A percentile compares a stretch with the other conserved stretches of the same genome.
Conservation (phyloP, 2,797 vertebrate species). For the Acanthurus leucopareius region DNA sequence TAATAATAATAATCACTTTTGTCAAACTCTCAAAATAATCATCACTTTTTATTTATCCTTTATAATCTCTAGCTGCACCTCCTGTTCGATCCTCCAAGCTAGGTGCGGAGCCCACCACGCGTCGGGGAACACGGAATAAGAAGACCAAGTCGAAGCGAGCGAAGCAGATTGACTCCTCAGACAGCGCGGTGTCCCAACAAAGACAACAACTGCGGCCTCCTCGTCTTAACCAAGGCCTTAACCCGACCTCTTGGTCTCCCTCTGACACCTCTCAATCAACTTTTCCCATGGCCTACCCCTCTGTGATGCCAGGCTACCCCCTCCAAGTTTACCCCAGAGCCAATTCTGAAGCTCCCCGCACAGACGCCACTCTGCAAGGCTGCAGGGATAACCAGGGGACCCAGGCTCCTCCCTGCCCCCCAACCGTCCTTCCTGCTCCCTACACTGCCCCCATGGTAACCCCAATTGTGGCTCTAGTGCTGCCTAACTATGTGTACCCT, state of each 20-base stretch:
- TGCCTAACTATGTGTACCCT: slow-evolving; percentile 90
- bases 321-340: slow-evolving; percentile 88
- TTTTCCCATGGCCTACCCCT: slow-evolving; percentile 87
- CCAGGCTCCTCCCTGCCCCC: slow-evolving; percentile 74
- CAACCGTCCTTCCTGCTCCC: slow-evolving; percentile 75
- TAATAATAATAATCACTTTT: neutral
- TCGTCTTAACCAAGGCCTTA: slow-evolving; percentile 83
- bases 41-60: neutral
- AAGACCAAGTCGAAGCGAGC: slow-evolving; percentile 91
- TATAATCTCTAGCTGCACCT: slow-evolving; percentile 59
- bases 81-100: slow-evolving; percentile 77
- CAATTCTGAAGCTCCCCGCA: slow-evolving; percentile 60
- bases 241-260: slow-evolving; percentile 89
- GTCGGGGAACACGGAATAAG: slow-evolving; percentile 85
- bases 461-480: slow-evolving; percentile 90
- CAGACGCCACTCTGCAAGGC: slow-evolving; percentile 71
- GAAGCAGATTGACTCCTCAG: slow-evolving; percentile 89
- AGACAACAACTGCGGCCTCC: slow-evolving; percentile 81
- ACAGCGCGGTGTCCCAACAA: slow-evolving; percentile 86
- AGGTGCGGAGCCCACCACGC: slow-evolving; percentile 72
- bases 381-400: slow-evolving; percentile 78
- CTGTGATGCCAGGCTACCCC: slow-evolving; percentile 88
- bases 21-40: slow-evolving; percentile 2
- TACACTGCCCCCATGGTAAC: slow-evolving; percentile 86
- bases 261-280: slow-evolving; percentile 91